Percentiles rank a stretch among this genome's conserved stretches.
phyloP scores from a whole-genome alignment of 2,888 invertebrate genomes.

The Mesorhabditis spiculigera region DNA sequence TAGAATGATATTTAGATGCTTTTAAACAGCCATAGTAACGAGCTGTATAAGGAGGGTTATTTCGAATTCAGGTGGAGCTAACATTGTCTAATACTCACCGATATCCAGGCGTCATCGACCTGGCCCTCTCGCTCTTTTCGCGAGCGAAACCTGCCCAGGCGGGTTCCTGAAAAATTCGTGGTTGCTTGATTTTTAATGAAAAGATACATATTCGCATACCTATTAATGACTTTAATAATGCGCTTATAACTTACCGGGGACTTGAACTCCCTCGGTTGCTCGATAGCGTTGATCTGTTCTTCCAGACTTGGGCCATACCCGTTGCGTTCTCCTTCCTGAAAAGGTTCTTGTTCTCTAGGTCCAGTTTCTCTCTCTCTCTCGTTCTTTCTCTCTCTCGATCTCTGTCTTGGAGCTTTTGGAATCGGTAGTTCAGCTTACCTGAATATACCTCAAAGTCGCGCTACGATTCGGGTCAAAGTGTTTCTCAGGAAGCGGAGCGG shows the following conservation, averaged over 20 bases:
- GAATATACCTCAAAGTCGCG: conserved; percentile 36
- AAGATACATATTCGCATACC: not conserved
- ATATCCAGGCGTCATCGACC: conserved; percentile 35
- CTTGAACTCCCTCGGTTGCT: not conserved
- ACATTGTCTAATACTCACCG: not conserved
- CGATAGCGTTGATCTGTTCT: not conserved
- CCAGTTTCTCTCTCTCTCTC: too few species aligned
- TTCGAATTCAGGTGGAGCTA: too few species aligned
- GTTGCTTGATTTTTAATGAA: not conserved
- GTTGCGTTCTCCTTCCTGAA: not conserved
- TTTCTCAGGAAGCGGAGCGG: conserved; percentile 35
- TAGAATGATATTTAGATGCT: not conserved
- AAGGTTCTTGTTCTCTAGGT: not conserved
- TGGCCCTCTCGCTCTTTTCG: conserved; percentile 39
- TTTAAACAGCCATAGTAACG: too few species aligned
- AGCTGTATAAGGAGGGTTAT: too few species aligned
- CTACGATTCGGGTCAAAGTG: conserved; percentile 41
- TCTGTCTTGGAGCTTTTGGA: not conserved
- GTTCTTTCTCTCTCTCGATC: too few species aligned
- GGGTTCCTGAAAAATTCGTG: conserved; percentile 25
- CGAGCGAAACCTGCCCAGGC: conserved; percentile 35
- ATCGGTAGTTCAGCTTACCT: conserved; percentile 13
- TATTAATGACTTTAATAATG: too few species aligned
- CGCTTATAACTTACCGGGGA: not conserved
- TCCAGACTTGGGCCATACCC: not conserved